phyloP scores from a whole-genome alignment of 2,797 vertebrate species.

The Poeciliopsis paucimaculata region DNA sequence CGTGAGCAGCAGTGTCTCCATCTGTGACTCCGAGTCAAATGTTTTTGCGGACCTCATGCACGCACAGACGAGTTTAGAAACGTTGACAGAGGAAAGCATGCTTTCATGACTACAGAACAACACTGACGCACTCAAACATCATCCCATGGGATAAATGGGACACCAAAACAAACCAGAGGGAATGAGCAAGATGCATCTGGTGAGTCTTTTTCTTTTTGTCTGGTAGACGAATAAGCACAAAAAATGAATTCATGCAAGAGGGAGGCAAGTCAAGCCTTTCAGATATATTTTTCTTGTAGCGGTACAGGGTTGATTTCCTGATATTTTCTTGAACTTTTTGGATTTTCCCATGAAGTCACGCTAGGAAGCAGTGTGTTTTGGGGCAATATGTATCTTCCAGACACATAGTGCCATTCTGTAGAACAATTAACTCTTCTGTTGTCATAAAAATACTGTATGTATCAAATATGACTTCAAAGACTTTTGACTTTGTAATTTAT shows the following conservation, averaged over 20 bases:
- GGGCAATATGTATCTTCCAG: background rate
- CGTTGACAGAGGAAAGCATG: background rate
- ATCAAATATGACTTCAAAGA: too few species aligned
- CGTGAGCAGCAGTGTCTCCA: slow-evolving; percentile 19
- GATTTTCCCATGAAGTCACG: background rate
- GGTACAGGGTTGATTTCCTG: background rate
- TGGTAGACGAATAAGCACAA: slow-evolving; percentile 52
- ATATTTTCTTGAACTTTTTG: background rate
- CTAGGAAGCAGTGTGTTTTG: background rate
- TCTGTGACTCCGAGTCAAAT: background rate
- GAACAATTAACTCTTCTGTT: too few species aligned
- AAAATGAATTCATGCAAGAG: slow-evolving; percentile 63
- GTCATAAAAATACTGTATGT: too few species aligned
- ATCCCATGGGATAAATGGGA: slow-evolving; percentile 14
- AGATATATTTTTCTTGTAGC: slow-evolving; percentile 60
- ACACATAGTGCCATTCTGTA: too few species aligned
- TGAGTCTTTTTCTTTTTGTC: slow-evolving; percentile 23
- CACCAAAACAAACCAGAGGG: slow-evolving; percentile 15
- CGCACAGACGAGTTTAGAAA: slow-evolving; percentile 5
- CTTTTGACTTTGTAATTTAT: too few species aligned
- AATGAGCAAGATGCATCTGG: slow-evolving; percentile 24
- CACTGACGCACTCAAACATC: slow-evolving; percentile 4
- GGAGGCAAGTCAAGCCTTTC: slow-evolving; percentile 41
- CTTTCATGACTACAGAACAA: background rate
- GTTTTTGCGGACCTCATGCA: background rate